A percentile compares a stretch with the other conserved stretches of the same genome.
Evolutionary conservation across 2,113 vertebrate species (phyloP).

Genomic region (Guaruba guarouba): DNA sequence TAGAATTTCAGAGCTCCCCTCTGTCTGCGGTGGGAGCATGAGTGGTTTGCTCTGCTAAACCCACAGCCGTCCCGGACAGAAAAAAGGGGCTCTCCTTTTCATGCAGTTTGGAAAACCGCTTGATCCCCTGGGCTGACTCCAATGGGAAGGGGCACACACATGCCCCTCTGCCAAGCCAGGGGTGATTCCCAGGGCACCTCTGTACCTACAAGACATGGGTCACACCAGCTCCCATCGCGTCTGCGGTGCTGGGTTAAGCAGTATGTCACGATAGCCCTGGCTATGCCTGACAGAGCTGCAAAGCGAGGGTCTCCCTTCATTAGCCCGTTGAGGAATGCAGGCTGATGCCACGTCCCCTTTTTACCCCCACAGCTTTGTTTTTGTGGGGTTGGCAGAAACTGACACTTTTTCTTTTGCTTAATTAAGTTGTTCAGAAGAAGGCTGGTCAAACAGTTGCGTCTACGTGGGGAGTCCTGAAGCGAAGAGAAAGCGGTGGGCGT

Average conservation of each 20-base stretch:
- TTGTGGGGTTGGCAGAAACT: constrained; percentile 82
- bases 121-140: background rate
- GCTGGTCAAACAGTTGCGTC: constrained; percentile 85
- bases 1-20: background rate
- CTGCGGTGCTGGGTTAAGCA: constrained; percentile 8
- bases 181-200: background rate
- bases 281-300: constrained; percentile 53
- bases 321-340: constrained; percentile 74
- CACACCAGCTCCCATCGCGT: constrained; percentile 5
- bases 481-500: constrained; percentile 83
- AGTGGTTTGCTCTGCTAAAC: background rate
- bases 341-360: constrained; percentile 72
- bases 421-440: constrained; percentile 86
- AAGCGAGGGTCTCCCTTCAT: constrained; percentile 58
- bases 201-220: background rate
- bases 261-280: constrained; percentile 20
- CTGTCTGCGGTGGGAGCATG: accelerated
- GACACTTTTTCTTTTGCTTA: constrained; percentile 87
- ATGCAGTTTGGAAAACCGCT: background rate
- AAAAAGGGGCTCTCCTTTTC: constrained; percentile 21
- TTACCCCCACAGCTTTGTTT: constrained; percentile 77
- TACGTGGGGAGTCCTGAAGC: constrained; percentile 82
- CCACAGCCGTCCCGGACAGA: accelerated
- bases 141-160: accelerated
- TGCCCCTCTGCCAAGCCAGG: background rate